phyloP scores from a whole-genome alignment of 2,888 invertebrate species.

The Stegophylla sp. region DNA sequence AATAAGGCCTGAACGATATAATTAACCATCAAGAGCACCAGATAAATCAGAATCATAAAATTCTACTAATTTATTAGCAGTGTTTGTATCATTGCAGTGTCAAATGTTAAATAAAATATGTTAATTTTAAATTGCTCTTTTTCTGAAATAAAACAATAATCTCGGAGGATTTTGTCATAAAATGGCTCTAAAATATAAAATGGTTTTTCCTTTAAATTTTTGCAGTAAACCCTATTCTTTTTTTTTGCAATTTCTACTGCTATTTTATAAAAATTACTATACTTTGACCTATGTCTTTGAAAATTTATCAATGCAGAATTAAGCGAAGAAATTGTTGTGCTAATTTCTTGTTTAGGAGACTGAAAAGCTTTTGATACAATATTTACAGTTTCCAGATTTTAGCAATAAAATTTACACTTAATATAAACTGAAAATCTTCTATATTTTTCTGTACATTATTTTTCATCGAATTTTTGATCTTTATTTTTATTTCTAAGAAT shows the following conservation, averaged over 20 bases:
- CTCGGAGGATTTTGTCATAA: constrained; percentile 27
- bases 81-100: constrained; percentile 9
- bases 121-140: constrained; percentile 5
- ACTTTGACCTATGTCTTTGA: constrained; percentile 4
- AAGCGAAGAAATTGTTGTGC: neutral
- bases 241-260: neutral
- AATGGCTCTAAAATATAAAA: no score
- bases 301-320: neutral
- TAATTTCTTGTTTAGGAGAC: neutral
- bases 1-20: neutral
- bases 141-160: constrained; percentile 13
- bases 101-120: constrained; percentile 28
- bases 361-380: constrained; percentile 4
- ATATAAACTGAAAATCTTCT: no score
- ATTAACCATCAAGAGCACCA: no score
- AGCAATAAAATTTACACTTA: no score
- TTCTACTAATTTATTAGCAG: no score
- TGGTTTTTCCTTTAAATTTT: neutral
- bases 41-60: no score
- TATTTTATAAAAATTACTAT: neutral
- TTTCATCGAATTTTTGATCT: no score
- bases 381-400: no score
- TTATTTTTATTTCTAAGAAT: no score
- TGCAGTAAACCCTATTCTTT: neutral
- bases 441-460: no score